Conservation (phyloP, 2,888 invertebrate genomes). For the Thecophora atra region DNA sequence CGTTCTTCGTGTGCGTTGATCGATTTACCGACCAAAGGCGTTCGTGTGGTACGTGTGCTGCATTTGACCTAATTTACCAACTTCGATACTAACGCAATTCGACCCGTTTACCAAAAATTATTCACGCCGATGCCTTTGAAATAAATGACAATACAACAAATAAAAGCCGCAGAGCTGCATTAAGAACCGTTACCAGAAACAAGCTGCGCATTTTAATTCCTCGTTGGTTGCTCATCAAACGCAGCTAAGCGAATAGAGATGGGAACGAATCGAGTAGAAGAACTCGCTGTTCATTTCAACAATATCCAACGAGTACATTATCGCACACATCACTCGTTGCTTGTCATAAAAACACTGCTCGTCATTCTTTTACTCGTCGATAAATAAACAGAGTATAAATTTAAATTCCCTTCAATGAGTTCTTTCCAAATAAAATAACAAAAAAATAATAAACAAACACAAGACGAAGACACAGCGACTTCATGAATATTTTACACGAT, state of each 20-base stretch:
- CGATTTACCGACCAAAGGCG: too few relatives aligned
- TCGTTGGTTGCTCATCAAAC: background rate
- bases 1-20: background rate
- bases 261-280: background rate
- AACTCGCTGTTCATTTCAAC: background rate
- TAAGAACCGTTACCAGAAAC: constrained; percentile 26
- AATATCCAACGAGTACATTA: background rate
- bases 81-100: background rate
- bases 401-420: too few relatives aligned
- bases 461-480: background rate
- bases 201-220: constrained; percentile 18
- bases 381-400: too few relatives aligned
- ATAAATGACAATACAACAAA: too few relatives aligned
- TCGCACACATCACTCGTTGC: constrained; percentile 1
- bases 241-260: background rate
- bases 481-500: background rate
- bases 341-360: too few relatives aligned
- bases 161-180: constrained; percentile 12
- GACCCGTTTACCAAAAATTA: constrained; percentile 7
- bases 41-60: background rate
- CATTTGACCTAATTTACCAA: constrained; percentile 1
- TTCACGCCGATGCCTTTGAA: background rate
- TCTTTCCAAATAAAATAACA: too few relatives aligned
- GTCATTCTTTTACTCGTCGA: too few relatives aligned
- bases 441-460: background rate